Conservation (phyloP, 2,797 vertebrate genomes). For the Margarornis squamiger region DNA sequence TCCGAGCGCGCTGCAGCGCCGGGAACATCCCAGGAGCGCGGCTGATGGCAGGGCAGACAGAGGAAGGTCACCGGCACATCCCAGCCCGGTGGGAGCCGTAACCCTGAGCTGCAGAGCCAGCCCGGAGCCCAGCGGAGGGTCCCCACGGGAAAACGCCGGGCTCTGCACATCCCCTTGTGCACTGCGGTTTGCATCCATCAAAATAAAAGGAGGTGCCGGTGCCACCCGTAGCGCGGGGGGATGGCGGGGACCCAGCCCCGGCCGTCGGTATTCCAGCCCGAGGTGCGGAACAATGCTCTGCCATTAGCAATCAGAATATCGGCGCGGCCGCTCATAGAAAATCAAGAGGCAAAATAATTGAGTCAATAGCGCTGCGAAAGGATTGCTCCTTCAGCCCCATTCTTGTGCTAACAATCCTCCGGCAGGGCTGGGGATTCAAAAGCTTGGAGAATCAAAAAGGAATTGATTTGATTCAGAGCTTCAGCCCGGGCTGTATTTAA, state of each 20-base stretch:
- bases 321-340: background rate
- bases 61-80: background rate
- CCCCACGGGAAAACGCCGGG: background rate
- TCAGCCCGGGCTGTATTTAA: slow-evolving; percentile 24
- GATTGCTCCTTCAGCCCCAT: slow-evolving; percentile 48
- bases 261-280: background rate
- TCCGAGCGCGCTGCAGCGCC: background rate
- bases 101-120: background rate
- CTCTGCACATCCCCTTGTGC: background rate
- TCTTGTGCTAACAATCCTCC: slow-evolving; percentile 63
- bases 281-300: slow-evolving; percentile 12
- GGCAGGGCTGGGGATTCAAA: slow-evolving; percentile 53
- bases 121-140: background rate
- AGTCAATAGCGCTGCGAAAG: slow-evolving; percentile 26
- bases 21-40: background rate
- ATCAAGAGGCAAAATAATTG: slow-evolving; percentile 63
- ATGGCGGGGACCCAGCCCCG: background rate
- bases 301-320: slow-evolving; percentile 67
- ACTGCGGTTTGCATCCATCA: background rate
- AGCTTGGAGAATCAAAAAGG: slow-evolving; percentile 33
- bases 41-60: background rate
- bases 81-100: background rate
- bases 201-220: background rate
- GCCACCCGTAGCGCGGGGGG: background rate
- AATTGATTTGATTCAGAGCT: slow-evolving; percentile 56